Evolutionary conservation across 92 coral and sea anemone species (phyloP).

Genomic region (Palythoa heliodiscus): DNA sequence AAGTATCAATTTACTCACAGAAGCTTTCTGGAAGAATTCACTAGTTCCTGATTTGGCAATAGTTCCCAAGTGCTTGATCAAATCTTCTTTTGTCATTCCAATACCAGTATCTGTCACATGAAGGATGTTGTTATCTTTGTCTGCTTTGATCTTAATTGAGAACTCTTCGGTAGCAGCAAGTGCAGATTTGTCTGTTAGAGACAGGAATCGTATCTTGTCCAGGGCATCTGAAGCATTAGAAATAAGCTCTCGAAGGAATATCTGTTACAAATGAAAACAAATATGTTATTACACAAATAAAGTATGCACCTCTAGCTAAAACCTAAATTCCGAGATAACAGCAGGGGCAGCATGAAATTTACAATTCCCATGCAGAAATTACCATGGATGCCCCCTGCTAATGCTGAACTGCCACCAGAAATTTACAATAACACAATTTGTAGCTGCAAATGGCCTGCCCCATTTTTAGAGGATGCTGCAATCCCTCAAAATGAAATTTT

Average conservation of each 20-base stretch:
- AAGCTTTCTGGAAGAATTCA: slow-evolving; percentile 88
- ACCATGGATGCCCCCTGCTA: too few species aligned
- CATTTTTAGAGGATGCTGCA: too few species aligned
- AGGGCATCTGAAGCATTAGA: slow-evolving; percentile 98
- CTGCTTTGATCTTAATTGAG: slow-evolving; percentile 97
- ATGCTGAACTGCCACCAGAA: too few species aligned
- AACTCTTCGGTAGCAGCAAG: slow-evolving; percentile 86
- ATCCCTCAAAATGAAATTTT: too few species aligned
- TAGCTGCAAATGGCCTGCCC: too few species aligned
- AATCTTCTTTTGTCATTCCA: slow-evolving; percentile 97
- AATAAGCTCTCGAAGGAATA: slow-evolving; percentile 97
- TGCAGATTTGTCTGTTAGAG: slow-evolving; percentile 91
- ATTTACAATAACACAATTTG: too few species aligned
- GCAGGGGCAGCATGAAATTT: too few species aligned
- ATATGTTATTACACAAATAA: not conserved
- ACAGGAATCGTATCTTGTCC: slow-evolving; percentile 94
- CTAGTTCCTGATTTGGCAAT: slow-evolving; percentile 99
- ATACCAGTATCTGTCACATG: slow-evolving; percentile 99
- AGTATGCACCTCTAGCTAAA: not conserved
- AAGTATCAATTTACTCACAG: slow-evolving; percentile 55
- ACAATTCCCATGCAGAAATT: too few species aligned
- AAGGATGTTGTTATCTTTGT: slow-evolving; percentile 94
- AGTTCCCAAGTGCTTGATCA: slow-evolving; percentile 93
- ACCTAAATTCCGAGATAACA: too few species aligned
- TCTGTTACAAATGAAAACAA: slow-evolving; percentile 52